Base-by-base conservation (phyloP, 2,113 vertebrate species). In the Eonycteris spelaea region DNA sequence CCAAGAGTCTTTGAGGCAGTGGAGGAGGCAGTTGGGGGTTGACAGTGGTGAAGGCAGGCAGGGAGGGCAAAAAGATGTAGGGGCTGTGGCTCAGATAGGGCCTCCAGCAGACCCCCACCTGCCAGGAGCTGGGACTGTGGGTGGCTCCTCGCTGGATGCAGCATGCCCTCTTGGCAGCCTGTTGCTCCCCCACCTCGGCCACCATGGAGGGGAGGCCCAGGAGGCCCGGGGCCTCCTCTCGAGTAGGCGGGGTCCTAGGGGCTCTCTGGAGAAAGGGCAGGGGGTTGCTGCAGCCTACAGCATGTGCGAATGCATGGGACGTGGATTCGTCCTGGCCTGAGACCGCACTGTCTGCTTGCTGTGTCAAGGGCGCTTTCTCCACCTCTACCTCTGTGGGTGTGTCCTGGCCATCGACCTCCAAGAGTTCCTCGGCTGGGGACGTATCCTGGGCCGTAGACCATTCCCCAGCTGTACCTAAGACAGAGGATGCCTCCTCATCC, bases 341-440 rank as follows among this genome's bases (percentile, higher is more conserved):
- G 0, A 77, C 51, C 30, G 12, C 16, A 10, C 4, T 21, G 28
- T 90, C 92, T 13, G 83, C 38, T 5, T 10, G 91, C 38, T 53
- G 71, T 1, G 63, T 59, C 91, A 88, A 70, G 57, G 40, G 7
- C 48, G 53, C 88, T 48, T 93, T 97, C 14, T 97, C 95, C 15
- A 86, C 95, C 19, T 98, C 98, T 14, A 65, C 89, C 22, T 84
- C 93, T 0, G 65, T 28, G 59, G 96, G 65, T 19, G 94, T 65
- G 85, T 98, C 97, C 57, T 95, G 97, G 8, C 82, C 96, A 63
- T 97, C 51, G 40, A 98, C 98, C 71, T 99, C 98, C 59, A 98
- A 95, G 3, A 98, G 99, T 45, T 99, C 98, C 98, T 99, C 97
- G 21, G 98, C 99, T 95, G 98, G 98, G 97, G 99, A 98, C 95